Base-by-base conservation (phyloP, 2,113 vertebrate genomes). In the Platysteira castanea region DNA sequence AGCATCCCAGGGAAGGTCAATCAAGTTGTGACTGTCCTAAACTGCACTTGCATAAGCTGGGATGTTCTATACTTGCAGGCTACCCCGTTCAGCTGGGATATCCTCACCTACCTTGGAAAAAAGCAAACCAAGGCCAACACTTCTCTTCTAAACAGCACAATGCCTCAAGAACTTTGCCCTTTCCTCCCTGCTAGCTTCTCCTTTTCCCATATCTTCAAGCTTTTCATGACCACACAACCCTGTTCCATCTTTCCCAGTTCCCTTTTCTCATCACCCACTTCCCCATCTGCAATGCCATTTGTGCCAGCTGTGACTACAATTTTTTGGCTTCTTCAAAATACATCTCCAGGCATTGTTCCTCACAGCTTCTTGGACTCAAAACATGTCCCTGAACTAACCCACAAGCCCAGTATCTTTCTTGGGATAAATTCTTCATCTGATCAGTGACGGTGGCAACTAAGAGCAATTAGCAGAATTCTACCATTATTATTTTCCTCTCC, bases 241-340 rank as follows among this genome's bases (percentile, higher is more conserved):
- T n/a, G 24, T 19, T 68, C 78, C 63, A 44, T 74, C 41, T 84
- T 82, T 64, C 53, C 69, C 65, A 69, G 57, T 33, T 90, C 85
- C 63, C 2, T 1, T 61, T 95, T 91, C 59, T 94, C 71, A 83
- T 94, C 93, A 92, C 93, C 88, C 88, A 93, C 90, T 90, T 84
- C 35, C 23, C 93, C 93, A 92, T 96, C 85, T 95, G 93, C 88
- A 96, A 60, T 11, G 9, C 18, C 71, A 81, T 75, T 94, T 74
- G 80, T 94, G 92, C 90, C 95, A 93, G 88, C 87, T 64, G 87
- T 84, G 88, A 95, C 68, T 90, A 86, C 52, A 27, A 39, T 52
- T 91, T 87, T 83, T 90, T 94, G 93, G 79, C 90, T 92, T 73
- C 59, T 90, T 74, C 33, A 65, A 83, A 89, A 89, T 44, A 35